phyloP scores from a whole-genome alignment of 2,888 invertebrate species.

The Entomobrya multifasciata region DNA sequence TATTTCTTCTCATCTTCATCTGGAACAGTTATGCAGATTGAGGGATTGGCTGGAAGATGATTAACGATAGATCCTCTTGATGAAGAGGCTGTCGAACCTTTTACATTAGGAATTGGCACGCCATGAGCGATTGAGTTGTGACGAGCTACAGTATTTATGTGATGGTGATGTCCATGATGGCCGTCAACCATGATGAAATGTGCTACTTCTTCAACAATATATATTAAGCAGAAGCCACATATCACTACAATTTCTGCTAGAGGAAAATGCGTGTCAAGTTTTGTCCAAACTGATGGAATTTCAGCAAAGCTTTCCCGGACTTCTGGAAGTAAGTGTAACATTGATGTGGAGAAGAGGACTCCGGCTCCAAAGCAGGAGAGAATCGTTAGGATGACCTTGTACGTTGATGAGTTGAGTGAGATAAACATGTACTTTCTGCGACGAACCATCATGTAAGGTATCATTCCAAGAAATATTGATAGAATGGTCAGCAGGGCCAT shows the following conservation, averaged over 20 bases:
- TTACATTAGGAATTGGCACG: conserved; percentile 66
- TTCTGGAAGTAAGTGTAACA: conserved; percentile 91
- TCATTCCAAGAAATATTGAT: conserved; percentile 76
- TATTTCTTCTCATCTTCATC: conserved; percentile 1
- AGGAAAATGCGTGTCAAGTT: conserved; percentile 76
- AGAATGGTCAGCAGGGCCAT: conserved; percentile 76
- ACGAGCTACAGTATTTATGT: conserved; percentile 68
- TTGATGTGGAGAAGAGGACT: conserved; percentile 85
- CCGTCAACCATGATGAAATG: conserved; percentile 78
- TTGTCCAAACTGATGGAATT: conserved; percentile 56
- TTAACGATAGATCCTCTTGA: neutral
- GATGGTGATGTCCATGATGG: conserved; percentile 73
- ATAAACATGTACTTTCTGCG: conserved; percentile 59
- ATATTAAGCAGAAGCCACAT: conserved; percentile 77
- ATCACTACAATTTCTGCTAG: conserved; percentile 77
- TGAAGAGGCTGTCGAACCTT: conserved; percentile 5
- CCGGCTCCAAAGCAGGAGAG: conserved; percentile 91
- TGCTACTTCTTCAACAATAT: conserved; percentile 79
- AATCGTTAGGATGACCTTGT: conserved; percentile 83
- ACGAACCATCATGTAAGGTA: conserved; percentile 72
- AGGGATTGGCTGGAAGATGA: conserved; percentile 5
- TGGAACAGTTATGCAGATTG: conserved; percentile 45
- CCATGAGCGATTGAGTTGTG: conserved; percentile 78
- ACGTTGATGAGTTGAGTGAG: conserved; percentile 54
- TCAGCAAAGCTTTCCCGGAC: conserved; percentile 82